Conservation (phyloP, 1,140 invertebrate genomes). For the Drosophila sechellia region DNA sequence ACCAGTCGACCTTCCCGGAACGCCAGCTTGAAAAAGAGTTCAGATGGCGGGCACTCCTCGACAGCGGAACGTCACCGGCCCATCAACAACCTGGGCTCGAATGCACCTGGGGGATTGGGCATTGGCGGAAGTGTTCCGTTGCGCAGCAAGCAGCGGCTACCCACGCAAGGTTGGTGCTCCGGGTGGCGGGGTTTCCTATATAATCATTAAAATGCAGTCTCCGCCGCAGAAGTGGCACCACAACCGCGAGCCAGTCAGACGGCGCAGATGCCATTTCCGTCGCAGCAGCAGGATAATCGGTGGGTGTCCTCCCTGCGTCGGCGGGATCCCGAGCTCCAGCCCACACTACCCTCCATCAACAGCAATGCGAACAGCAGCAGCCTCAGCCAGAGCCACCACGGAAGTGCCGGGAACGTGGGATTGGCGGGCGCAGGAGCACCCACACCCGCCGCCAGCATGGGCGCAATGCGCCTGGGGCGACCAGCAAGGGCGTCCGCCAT, state of each 20-base stretch:
- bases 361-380: conserved; percentile 65
- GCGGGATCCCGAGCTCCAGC: conserved; percentile 88
- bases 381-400: conserved; percentile 68
- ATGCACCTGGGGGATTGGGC: conserved; percentile 81
- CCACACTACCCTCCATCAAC: conserved; percentile 87
- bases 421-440: conserved; percentile 26
- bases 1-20: conserved; percentile 78
- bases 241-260: conserved; percentile 70
- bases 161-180: conserved; percentile 74
- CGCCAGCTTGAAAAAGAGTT: conserved; percentile 45
- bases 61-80: conserved; percentile 45
- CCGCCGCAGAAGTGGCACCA: conserved; percentile 73
- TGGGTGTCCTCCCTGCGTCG: conserved; percentile 86
- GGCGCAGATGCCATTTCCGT: conserved; percentile 69
- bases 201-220: conserved; percentile 62
- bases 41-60: conserved; percentile 30
- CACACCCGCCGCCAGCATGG: conserved; percentile 28
- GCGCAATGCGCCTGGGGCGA: conserved; percentile 57
- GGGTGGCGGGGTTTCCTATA: conserved; percentile 6
- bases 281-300: conserved; percentile 77
- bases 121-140: conserved; percentile 53
- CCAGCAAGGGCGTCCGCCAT: conserved; percentile 61
- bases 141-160: conserved; percentile 71
- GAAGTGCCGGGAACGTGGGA: conserved; percentile 69
- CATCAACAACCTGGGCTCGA: conserved; percentile 76